Base-by-base conservation (phyloP, 2,888 invertebrate genomes). In the Eilema sororculum region DNA sequence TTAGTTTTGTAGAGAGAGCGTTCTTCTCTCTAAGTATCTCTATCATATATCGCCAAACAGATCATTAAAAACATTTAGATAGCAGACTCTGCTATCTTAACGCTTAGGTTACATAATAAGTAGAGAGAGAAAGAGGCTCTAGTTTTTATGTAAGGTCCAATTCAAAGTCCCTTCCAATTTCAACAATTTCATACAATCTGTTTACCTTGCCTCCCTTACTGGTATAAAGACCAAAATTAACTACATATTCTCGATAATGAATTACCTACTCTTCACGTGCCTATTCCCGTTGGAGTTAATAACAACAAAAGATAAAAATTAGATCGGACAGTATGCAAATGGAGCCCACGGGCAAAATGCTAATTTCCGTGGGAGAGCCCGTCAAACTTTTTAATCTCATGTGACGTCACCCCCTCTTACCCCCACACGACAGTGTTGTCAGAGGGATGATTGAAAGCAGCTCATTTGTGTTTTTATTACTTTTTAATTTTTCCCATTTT, bases 341-440 rank as follows among this genome's bases (percentile, higher is more conserved):
- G 87, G 87, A 83, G 81, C 86, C 82, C 87, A 88, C 87, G 87
- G 90, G 88, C 85, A 86, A 93, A 94, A 95, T 95, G 95, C 93
- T 94, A 95, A 95, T 95, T 94, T 94, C 89, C 95, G 95, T 94
- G 95, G 91, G 95, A 95, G 93, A 88, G 90, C 86, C 83, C 89
- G 91, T 89, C 91, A 90, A 95, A 95, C 93, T 95, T 95, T 95
- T 95, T 95, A 95, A 95, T 95, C 95, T 95, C 94, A 93, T 95
- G 94, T 95, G 95, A 94, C 95, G 91, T 90, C 88, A 85, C 83
- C 74, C 79, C 82, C 83, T 75, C 74, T 67, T 65, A 77, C 80
- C 76, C 77, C 79, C 75, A 73, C 78, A 80, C 78, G 81, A 84
- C 86, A 79, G 75, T 82, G 89, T 89, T 91, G 93, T 91, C 93